phyloP scores from a whole-genome alignment of 2,113 vertebrate species.

The Odontesthes bonariensis region DNA sequence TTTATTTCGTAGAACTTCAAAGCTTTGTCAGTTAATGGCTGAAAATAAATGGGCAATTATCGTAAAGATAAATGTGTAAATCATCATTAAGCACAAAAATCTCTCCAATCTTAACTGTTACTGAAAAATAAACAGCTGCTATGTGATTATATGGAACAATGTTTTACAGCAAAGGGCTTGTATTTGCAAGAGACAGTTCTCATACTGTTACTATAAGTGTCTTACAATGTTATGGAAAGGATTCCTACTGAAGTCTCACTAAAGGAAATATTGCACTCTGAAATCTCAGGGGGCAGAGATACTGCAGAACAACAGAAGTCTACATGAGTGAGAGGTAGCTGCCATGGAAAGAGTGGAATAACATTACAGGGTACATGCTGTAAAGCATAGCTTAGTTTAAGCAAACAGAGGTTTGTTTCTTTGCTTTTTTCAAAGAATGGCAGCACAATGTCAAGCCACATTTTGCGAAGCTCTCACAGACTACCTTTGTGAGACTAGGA shows the following conservation, averaged over 20 bases:
- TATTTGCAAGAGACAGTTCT: background rate
- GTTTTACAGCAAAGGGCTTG: background rate
- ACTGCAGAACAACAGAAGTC: background rate
- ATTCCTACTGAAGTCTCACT: background rate
- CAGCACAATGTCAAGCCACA: constrained; percentile 5
- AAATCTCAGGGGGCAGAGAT: constrained; percentile 22
- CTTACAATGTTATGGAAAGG: constrained; percentile 5
- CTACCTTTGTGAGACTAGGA: background rate
- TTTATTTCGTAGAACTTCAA: background rate
- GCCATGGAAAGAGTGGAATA: constrained; percentile 3
- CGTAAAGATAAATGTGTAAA: background rate
- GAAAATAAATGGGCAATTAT: background rate
- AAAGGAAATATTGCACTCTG: background rate
- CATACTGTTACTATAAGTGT: constrained; percentile 6
- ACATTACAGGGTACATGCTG: background rate
- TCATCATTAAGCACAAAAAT: background rate
- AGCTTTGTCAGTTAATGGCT: background rate
- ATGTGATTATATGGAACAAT: background rate
- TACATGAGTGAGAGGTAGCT: constrained; percentile 5
- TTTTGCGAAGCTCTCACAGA: background rate
- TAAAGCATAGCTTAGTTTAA: background rate
- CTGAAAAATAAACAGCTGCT: background rate
- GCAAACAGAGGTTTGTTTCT: background rate
- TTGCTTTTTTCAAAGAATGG: background rate
- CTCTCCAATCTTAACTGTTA: background rate